A percentile compares a stretch with the other conserved stretches of the same genome.
phyloP scores from a whole-genome alignment of 2,797 vertebrate genomes.

The Tangara arthus region DNA sequence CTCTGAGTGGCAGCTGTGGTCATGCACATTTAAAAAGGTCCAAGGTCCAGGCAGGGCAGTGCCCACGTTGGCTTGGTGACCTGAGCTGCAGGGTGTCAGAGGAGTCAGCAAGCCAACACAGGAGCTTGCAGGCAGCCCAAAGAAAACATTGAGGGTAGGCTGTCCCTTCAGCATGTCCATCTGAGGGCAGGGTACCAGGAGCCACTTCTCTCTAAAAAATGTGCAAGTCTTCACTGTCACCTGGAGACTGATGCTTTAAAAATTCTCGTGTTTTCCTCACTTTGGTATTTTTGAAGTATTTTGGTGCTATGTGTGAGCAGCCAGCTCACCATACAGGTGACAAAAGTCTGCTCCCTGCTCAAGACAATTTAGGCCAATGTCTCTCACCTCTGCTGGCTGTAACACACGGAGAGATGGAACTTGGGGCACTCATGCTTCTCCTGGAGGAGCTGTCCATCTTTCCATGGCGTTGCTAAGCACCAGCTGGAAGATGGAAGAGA shows the following conservation, averaged over 20 bases:
- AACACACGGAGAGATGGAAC: accelerated
- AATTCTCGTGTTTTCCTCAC: not conserved
- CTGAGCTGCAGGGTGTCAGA: not conserved
- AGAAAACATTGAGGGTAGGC: not conserved
- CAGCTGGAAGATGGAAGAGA: not conserved
- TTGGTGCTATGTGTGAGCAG: not conserved
- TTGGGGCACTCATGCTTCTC: not conserved
- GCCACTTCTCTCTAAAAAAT: not conserved
- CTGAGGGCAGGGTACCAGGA: not conserved
- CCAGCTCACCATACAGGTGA: not conserved
- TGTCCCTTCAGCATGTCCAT: not conserved
- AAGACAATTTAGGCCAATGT: not conserved
- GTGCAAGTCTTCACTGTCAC: not conserved
- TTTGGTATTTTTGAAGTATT: not conserved
- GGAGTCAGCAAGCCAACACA: accelerated
- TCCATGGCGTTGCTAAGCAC: not conserved
- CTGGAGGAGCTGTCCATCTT: not conserved
- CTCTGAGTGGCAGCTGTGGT: not conserved
- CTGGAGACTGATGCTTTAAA: not conserved
- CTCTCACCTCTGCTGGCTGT: not conserved
- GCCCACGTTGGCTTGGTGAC: not conserved
- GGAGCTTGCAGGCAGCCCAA: not conserved
- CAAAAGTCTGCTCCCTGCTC: not conserved
- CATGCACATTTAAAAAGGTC: not conserved
- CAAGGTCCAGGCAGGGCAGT: not conserved